Evolutionary conservation across 1,140 invertebrate genomes (phyloP).

Genomic region (Daktulosphaira vitifoliae): DNA sequence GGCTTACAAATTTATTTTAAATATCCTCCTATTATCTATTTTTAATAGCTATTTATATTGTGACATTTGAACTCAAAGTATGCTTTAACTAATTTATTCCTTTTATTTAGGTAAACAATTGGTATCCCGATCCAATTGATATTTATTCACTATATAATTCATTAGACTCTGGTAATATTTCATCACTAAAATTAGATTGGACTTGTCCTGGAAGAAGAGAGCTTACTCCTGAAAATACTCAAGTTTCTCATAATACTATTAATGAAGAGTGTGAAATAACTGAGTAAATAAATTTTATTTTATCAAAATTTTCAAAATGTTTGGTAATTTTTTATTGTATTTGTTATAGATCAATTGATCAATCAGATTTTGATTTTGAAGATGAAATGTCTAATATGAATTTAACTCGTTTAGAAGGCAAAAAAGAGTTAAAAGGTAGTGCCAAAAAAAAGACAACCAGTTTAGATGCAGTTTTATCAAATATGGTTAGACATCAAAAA

Average conservation of each 20-base stretch:
- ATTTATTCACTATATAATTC: slow-evolving; percentile 41
- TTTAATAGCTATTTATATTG: too few species aligned
- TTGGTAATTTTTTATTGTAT: slow-evolving; percentile 3
- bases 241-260: slow-evolving; percentile 10
- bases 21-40: too few species aligned
- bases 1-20: too few species aligned
- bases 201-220: slow-evolving; percentile 42
- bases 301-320: slow-evolving; percentile 29
- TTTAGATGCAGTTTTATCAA: slow-evolving; percentile 44
- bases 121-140: slow-evolving; percentile 39
- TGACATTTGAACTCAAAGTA: too few species aligned
- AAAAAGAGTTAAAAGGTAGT: slow-evolving; percentile 41
- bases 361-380: slow-evolving; percentile 45
- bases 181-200: slow-evolving; percentile 42
- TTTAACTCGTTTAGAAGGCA: slow-evolving; percentile 35
- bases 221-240: slow-evolving; percentile 39
- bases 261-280: slow-evolving; percentile 33
- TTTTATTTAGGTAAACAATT: slow-evolving; percentile 34
- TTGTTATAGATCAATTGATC: slow-evolving; percentile 39
- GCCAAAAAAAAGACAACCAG: slow-evolving; percentile 46
- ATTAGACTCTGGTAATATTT: slow-evolving; percentile 37
- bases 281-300: slow-evolving; percentile 15
- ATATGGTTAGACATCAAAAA: slow-evolving; percentile 44
- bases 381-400: slow-evolving; percentile 42
- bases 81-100: neutral